Evolutionary conservation across 1,140 invertebrate species (phyloP).

Genomic region (Laodelphax striatellus): DNA sequence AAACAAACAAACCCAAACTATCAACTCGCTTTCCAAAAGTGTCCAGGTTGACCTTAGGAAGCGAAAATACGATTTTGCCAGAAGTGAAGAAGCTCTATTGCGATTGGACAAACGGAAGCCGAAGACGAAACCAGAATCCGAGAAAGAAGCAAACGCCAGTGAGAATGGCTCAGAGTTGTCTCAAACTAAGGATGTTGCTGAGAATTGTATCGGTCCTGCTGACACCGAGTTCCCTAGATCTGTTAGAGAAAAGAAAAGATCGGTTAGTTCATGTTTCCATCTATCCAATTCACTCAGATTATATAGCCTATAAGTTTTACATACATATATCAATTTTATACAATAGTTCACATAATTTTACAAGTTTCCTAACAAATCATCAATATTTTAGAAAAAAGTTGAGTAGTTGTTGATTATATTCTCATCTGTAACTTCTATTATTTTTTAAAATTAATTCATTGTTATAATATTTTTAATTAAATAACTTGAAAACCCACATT

Average conservation of each 20-base stretch:
- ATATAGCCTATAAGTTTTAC: too few species aligned
- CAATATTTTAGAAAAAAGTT: too few species aligned
- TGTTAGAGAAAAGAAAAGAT: neutral
- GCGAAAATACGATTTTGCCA: neutral
- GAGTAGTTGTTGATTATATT: too few species aligned
- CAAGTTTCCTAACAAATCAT: too few species aligned
- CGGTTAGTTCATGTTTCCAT: too few species aligned
- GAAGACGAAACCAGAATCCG: neutral
- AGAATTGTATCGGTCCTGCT: neutral
- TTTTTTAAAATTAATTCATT: too few species aligned
- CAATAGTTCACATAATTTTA: too few species aligned
- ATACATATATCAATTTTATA: too few species aligned
- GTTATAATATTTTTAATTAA: too few species aligned
- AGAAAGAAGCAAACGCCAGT: neutral
- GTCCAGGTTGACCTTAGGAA: neutral
- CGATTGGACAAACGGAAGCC: neutral
- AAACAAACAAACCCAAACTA: neutral
- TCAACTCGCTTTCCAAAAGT: neutral
- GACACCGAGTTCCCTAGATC: neutral
- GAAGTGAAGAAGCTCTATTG: neutral
- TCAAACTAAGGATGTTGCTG: neutral
- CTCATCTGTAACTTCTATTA: too few species aligned
- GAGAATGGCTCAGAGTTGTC: neutral
- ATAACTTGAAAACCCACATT: too few species aligned
- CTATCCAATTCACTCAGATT: too few species aligned